These are phyloP conservation scores for Drosophila fulvimacula DNA, from an alignment of 2,888 invertebrate species.

Conservation along the genomic window DNA sequence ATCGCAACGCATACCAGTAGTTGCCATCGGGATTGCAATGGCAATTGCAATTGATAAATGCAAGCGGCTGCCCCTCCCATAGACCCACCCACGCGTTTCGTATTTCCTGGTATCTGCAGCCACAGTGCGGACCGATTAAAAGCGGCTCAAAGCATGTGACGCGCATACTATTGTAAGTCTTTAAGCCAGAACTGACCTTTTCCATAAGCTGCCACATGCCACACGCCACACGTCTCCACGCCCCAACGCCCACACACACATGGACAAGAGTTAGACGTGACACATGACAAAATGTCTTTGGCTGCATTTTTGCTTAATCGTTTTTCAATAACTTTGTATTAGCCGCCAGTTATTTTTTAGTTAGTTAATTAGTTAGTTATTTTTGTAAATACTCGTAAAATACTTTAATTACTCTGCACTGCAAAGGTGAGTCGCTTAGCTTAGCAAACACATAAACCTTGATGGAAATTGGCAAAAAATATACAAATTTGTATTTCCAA, in stretches of 20 bases:
- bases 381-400: slow-evolving; percentile 21
- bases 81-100: background rate
- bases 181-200: slow-evolving; percentile 70
- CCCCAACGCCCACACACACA: slow-evolving; percentile 26
- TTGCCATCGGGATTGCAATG: slow-evolving; percentile 20
- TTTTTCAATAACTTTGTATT: slow-evolving; percentile 60
- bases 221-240: slow-evolving; percentile 16
- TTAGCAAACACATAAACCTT: background rate
- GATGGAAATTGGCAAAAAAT: background rate
- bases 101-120: slow-evolving; percentile 28
- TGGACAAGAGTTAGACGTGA: slow-evolving; percentile 16
- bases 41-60: slow-evolving; percentile 33
- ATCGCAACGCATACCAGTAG: slow-evolving; percentile 12
- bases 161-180: slow-evolving; percentile 56
- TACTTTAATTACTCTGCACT: slow-evolving; percentile 19
- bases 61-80: slow-evolving; percentile 2
- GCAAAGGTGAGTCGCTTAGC: background rate
- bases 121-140: slow-evolving; percentile 54
- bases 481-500: background rate
- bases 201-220: slow-evolving; percentile 42
- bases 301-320: slow-evolving; percentile 58
- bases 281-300: slow-evolving; percentile 42
- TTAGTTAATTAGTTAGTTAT: slow-evolving; percentile 30
- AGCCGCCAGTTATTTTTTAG: slow-evolving; percentile 50
- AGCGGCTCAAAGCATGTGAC: slow-evolving; percentile 50